Percentiles rank a stretch among this genome's conserved stretches.
These are phyloP conservation scores for Bedellia somnulentella DNA, from an alignment of 2,888 invertebrate species.

Conservation along the genomic window DNA sequence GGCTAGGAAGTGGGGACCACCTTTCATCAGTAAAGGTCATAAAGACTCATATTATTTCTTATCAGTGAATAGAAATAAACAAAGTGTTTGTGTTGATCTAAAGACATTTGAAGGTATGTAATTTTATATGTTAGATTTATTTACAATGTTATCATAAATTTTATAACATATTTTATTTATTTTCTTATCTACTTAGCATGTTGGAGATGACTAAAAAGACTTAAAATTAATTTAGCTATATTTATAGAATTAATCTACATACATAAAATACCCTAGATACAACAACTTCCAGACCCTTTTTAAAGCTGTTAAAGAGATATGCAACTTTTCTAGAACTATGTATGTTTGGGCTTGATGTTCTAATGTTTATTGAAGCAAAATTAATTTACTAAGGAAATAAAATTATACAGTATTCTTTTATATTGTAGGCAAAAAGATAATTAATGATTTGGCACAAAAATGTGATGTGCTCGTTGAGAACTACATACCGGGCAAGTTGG, in stretches of 20 bases:
- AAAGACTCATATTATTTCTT: constrained; percentile 81
- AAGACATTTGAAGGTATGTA: constrained; percentile 66
- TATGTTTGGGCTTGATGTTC: constrained; percentile 3
- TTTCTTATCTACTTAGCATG: background rate
- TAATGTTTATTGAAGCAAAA: background rate
- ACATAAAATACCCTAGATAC: too few species aligned
- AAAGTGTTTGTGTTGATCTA: constrained; percentile 86
- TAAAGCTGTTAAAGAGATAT: too few species aligned
- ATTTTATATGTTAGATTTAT: background rate
- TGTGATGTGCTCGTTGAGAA: constrained; percentile 93
- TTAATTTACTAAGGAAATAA: constrained; percentile 1
- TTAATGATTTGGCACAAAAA: constrained; percentile 71
- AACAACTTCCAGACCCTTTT: too few species aligned
- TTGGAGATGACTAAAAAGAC: background rate
- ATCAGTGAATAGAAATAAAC: constrained; percentile 91
- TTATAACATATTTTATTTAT: background rate
- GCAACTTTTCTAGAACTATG: too few species aligned
- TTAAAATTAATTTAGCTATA: too few species aligned
- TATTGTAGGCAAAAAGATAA: constrained; percentile 52
- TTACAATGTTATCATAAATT: background rate
- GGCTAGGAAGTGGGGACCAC: constrained; percentile 91
- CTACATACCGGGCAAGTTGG: constrained; percentile 88
- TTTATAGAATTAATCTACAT: too few species aligned
- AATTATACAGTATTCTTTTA: background rate
- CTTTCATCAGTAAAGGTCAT: constrained; percentile 65